Conservation (phyloP, 1,140 invertebrate genomes). For the Orchesella cincta region DNA sequence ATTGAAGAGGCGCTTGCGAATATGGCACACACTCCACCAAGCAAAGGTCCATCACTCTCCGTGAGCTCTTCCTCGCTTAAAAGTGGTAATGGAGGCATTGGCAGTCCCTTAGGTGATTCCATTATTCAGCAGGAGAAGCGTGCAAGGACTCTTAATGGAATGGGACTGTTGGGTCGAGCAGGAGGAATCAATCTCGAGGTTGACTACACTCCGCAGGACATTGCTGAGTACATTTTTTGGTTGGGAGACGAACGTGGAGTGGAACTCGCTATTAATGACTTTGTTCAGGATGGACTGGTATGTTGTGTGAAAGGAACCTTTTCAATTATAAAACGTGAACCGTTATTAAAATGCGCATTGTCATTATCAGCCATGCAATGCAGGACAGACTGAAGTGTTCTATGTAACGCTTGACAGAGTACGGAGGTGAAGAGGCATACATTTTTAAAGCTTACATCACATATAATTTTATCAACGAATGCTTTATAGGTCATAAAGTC, state of each 20-base stretch:
- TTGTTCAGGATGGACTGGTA: conserved; percentile 71
- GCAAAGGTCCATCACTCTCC: not conserved
- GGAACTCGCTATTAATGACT: conserved; percentile 70
- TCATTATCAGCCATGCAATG: too few relatives aligned
- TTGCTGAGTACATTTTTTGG: conserved; percentile 74
- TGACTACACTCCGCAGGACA: conserved; percentile 45
- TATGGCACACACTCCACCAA: conserved; percentile 10
- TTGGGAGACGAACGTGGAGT: conserved; percentile 75
- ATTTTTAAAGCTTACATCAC: too few relatives aligned
- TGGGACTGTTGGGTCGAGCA: not conserved
- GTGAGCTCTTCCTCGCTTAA: not conserved
- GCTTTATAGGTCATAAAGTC: too few relatives aligned
- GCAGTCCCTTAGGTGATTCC: not conserved
- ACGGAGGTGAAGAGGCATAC: too few relatives aligned
- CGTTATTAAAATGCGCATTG: too few relatives aligned
- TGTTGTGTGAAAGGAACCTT: too few relatives aligned
- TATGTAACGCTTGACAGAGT: too few relatives aligned
- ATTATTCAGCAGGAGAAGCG: not conserved
- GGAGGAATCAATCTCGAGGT: conserved; percentile 10
- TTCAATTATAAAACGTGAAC: too few relatives aligned
- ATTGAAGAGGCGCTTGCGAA: conserved; percentile 10
- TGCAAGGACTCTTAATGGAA: not conserved
- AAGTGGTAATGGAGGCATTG: not conserved
- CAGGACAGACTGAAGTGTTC: too few relatives aligned
- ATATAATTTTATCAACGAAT: too few relatives aligned